A percentile compares a stretch with the other conserved stretches of the same genome.
These are phyloP conservation scores for Echinometra lucunter DNA, from an alignment of 53 echinoderm and acorn worm genomes.

Conservation along the genomic window DNA sequence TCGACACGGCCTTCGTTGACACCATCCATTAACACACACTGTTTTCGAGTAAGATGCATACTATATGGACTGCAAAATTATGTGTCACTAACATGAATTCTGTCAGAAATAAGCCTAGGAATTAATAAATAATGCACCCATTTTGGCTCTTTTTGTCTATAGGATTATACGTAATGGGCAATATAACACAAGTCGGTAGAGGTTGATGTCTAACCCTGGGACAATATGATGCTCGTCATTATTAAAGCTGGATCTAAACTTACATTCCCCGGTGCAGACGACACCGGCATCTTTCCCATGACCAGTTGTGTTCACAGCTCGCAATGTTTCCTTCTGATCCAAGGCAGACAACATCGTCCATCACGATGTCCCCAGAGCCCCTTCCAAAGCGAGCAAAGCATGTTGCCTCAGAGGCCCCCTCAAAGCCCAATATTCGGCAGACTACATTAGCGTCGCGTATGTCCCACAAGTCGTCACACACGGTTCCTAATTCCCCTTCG, in stretches of 20 bases:
- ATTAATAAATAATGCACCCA: no score
- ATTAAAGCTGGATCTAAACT: background rate
- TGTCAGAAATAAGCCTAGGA: no score
- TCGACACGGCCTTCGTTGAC: background rate
- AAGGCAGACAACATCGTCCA: background rate
- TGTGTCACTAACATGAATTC: no score
- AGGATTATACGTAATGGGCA: no score
- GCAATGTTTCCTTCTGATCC: background rate
- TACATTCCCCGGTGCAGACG: background rate
- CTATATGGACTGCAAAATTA: no score
- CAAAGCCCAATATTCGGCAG: background rate
- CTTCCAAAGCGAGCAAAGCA: background rate
- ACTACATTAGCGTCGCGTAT: background rate
- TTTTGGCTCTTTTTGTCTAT: no score
- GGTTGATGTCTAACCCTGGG: no score
- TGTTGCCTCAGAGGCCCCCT: background rate
- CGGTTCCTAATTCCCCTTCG: slow-evolving; percentile 11
- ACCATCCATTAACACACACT: no score
- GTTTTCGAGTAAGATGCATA: no score
- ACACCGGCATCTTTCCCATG: background rate
- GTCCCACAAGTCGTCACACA: slow-evolving; percentile 10
- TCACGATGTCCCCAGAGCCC: background rate
- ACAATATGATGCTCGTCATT: background rate
- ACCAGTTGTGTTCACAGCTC: background rate
- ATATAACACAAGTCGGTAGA: no score